Conservation (phyloP, 1,140 invertebrate genomes). For the Chironomus tepperi region DNA sequence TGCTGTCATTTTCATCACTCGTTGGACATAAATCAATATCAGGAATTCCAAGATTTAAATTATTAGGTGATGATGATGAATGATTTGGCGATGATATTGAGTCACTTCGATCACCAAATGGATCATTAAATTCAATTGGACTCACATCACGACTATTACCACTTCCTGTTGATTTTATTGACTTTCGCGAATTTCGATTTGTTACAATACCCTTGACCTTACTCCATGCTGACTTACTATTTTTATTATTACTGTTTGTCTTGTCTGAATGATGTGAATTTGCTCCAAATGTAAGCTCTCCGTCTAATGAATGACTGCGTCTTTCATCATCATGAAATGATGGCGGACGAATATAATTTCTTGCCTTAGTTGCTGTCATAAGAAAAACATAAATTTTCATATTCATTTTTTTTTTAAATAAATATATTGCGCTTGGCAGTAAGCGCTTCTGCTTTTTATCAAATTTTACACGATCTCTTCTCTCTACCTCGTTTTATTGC, state of each 20-base stretch:
- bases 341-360: background rate
- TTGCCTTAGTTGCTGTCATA: background rate
- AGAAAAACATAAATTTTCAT: background rate
- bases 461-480: background rate
- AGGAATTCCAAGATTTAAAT: slow-evolving; percentile 21
- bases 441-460: no score
- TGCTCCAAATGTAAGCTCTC: slow-evolving; percentile 23
- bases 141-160: slow-evolving; percentile 25
- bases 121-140: slow-evolving; percentile 25
- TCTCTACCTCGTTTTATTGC: background rate
- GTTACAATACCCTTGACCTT: slow-evolving; percentile 64
- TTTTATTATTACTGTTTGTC: slow-evolving; percentile 41
- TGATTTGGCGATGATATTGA: slow-evolving; percentile 12
- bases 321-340: slow-evolving; percentile 24
- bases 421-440: no score
- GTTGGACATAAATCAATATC: slow-evolving; percentile 25
- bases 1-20: slow-evolving; percentile 6
- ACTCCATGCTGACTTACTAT: slow-evolving; percentile 55
- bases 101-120: background rate
- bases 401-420: no score
- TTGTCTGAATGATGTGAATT: background rate
- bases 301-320: slow-evolving; percentile 26
- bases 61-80: slow-evolving; percentile 8
- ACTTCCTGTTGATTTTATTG: slow-evolving; percentile 27
- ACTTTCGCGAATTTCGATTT: slow-evolving; percentile 54